A percentile compares a stretch with the other conserved stretches of the same genome.
These are phyloP conservation scores for Aselliscus stoliczkanus DNA, from an alignment of 2,797 vertebrate genomes.

Conservation along the genomic window DNA sequence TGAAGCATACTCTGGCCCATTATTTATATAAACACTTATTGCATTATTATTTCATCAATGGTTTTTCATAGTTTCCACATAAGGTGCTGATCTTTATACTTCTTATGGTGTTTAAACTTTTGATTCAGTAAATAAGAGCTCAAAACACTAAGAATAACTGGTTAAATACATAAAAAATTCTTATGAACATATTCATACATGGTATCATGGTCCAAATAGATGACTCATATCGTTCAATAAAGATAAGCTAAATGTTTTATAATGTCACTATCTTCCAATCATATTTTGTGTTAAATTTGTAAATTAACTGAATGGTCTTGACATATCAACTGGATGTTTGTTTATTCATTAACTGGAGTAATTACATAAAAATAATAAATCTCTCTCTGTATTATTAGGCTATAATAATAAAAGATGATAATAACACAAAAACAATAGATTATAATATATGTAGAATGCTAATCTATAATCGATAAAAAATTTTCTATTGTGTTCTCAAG, in stretches of 20 bases:
- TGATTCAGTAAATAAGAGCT: not conserved
- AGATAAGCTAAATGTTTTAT: not conserved
- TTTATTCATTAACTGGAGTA: not conserved
- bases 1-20: not conserved
- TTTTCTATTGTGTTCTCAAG: not conserved
- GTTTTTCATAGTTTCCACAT: not conserved
- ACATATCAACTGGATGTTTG: not conserved
- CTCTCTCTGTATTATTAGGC: not conserved
- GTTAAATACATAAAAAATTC: not conserved
- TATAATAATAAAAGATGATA: not conserved
- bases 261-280: not conserved
- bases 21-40: not conserved
- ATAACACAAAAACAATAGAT: not conserved
- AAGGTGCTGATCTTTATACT: not conserved
- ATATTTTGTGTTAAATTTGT: not conserved
- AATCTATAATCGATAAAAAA: not conserved
- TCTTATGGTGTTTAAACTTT: not conserved
- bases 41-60: not conserved
- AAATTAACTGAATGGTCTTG: not conserved
- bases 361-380: not conserved
- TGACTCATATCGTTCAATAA: not conserved
- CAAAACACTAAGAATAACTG: not conserved
- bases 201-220: not conserved
- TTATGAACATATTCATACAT: not conserved
- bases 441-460: not conserved